Percentiles rank a stretch among this genome's conserved stretches.
These are phyloP conservation scores for Agelastica alni DNA, from an alignment of 2,888 invertebrate species.

Conservation along the genomic window DNA sequence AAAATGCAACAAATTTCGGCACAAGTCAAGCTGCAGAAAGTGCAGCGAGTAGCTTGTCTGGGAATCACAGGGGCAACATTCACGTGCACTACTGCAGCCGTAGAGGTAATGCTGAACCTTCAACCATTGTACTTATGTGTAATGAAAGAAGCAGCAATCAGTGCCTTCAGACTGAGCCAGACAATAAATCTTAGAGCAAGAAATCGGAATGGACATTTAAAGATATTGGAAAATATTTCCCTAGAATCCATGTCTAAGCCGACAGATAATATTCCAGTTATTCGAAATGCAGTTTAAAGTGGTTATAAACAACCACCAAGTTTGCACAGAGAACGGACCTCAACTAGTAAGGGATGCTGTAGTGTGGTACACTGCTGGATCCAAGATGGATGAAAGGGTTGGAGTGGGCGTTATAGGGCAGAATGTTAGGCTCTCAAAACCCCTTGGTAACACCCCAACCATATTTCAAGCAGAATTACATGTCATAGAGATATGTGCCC, in stretches of 20 bases:
- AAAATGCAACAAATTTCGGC: neutral
- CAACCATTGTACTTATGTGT: neutral
- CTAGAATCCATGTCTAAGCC: neutral
- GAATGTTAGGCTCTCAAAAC: neutral
- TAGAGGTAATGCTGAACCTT: slow-evolving; percentile 2
- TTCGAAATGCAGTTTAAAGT: slow-evolving; percentile 1
- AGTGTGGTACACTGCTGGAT: neutral
- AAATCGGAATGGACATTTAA: neutral
- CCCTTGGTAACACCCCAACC: too few species aligned
- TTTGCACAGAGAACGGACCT: too few species aligned
- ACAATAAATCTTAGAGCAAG: neutral
- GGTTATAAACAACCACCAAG: neutral
- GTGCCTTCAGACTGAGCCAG: slow-evolving; percentile 1
- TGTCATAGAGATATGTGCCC: neutral
- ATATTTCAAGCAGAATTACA: too few species aligned
- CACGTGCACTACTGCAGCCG: slow-evolving; percentile 1
- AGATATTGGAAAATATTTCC: neutral
- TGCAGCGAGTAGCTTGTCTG: neutral
- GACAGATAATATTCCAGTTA: slow-evolving; percentile 1
- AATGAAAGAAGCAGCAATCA: slow-evolving; percentile 4
- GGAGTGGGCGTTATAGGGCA: neutral
- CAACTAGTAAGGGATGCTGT: neutral
- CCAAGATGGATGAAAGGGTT: neutral
- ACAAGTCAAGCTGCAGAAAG: neutral
- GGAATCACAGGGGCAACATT: slow-evolving; percentile 1